Base-by-base conservation (phyloP, 2,113 vertebrate genomes). In the Sander vitreus region DNA sequence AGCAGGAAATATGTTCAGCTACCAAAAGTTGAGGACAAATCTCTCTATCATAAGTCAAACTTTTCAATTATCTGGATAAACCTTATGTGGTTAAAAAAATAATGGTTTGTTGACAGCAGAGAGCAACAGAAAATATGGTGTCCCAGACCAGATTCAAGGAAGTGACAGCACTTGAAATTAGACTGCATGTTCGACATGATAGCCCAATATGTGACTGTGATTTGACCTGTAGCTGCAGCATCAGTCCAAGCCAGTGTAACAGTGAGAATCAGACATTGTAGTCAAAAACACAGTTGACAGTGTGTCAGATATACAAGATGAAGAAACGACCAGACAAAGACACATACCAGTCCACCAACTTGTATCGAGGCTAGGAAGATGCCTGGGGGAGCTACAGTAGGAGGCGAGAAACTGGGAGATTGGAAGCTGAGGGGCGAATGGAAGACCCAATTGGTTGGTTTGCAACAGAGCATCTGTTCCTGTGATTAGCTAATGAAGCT, bases 401-500 rank as follows among this genome's bases (percentile, higher is more conserved):
- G 18, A 51, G 82, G 25, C 9, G 2, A 76, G 64, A 19, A 87
- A 67, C 27, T 5, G 19, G 39, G 74, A 77, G 76, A 85, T n/a
- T 73, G 71, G 78, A 66, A 47, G 81, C 73, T 59, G 54, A 69
- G 73, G 80, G 78, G 48, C 62, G 30, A 73, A 51, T 51, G 23
- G 66, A 78, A 79, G 45, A 53, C 85, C 73, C 80, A 75, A 83
- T 76, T 63, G 88, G 78, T 80, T 80, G 0, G 27, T 86, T 79
- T 75, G 81, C 67, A 84, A 76, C 77, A 21, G 66, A 88, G 85
- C 89, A 92, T 89, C 90, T 91, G 91, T 57, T 81, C 78, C 76
- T 80, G 70, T 84, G 90, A 88, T 85, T 79, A 65, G 80, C 87
- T 92, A 83, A 91, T 84, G 74, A 89, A 76, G 84, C 83, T 84